Evolutionary conservation across 2,797 vertebrate species (phyloP), one percentile per base, ranked within the genome.

Genomic region (Aeoliscus strigatus): DNA sequence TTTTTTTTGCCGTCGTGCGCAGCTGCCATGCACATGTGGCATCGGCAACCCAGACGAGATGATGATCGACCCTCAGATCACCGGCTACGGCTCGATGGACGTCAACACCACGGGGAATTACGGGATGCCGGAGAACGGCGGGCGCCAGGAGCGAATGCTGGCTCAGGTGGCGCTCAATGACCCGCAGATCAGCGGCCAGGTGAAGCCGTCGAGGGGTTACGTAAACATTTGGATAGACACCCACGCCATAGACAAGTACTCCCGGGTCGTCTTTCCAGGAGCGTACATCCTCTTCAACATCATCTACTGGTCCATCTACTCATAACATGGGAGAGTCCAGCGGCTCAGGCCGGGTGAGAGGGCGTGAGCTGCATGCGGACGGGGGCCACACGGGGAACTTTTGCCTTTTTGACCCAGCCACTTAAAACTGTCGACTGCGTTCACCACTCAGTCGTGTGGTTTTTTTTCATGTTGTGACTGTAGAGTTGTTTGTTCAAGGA

Each of bases 261-360:
- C 94, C 1, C 85, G 94, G 76, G 64, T 94, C 40, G 87, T 96
- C 70, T 99, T 99, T 59, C 95, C 96, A 23, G 94, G 92, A 40
- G 91, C 91, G 1, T 99, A 93, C 68, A 91, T 94, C 77, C 90
- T 97, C 83, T 99, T 99, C 80, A 98, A 97, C 79, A 88, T 98
- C 82, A 90, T 98, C 84, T 99, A 99, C 67, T 99, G 96, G 96
- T 93, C 90, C 73, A 94, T 96, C 60, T 97, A 97, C 81, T 93
- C 86, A 25, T 97, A 89, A 85, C 57, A 23, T 37, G 32, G 29
- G 29, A 38, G 35, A 10, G 21, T 13, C 14, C 46, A 17, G 11
- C 45, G 16, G 15, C n/a, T 2, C 8, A 41, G 38, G n/a, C n/a
- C n/a, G n/a, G n/a, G n/a, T n/a, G n/a, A n/a, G 13, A 46, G 21